Percentiles rank a stretch among this genome's conserved stretches.
These are phyloP conservation scores for Mimachlamys varia DNA, from an alignment of 2,888 invertebrate genomes.

Conservation along the genomic window DNA sequence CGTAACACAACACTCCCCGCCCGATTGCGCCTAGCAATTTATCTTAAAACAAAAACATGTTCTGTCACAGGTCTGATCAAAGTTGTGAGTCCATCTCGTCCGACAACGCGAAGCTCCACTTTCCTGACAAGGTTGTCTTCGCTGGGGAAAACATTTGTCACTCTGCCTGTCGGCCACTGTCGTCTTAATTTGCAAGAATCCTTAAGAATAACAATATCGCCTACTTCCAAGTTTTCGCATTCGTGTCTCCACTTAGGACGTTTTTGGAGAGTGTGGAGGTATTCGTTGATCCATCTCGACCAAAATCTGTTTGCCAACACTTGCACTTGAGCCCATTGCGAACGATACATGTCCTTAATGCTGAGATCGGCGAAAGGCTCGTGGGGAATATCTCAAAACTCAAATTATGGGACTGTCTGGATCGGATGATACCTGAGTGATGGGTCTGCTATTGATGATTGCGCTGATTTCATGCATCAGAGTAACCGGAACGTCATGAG, in stretches of 20 bases:
- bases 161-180: not conserved
- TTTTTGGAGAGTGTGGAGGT: not conserved
- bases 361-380: not conserved
- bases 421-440: not conserved
- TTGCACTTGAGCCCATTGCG: not conserved
- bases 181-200: not conserved
- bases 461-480: not conserved
- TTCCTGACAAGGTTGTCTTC: not conserved
- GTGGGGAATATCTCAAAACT: not conserved
- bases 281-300: not conserved
- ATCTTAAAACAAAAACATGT: not conserved
- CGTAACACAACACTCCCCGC: too few species aligned
- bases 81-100: not conserved
- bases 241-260: not conserved
- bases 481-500: not conserved
- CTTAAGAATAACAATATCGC: not conserved
- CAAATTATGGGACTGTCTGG: not conserved
- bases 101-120: not conserved
- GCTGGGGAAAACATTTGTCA: not conserved
- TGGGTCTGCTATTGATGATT: not conserved
- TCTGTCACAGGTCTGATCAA: not conserved
- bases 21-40: too few species aligned
- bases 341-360: not conserved
- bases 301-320: not conserved
- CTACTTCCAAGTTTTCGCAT: not conserved